Evolutionary conservation across 35 echinoderm and acorn worm species (phyloP).

Genomic region (Heliocidaris erythrogramma): DNA sequence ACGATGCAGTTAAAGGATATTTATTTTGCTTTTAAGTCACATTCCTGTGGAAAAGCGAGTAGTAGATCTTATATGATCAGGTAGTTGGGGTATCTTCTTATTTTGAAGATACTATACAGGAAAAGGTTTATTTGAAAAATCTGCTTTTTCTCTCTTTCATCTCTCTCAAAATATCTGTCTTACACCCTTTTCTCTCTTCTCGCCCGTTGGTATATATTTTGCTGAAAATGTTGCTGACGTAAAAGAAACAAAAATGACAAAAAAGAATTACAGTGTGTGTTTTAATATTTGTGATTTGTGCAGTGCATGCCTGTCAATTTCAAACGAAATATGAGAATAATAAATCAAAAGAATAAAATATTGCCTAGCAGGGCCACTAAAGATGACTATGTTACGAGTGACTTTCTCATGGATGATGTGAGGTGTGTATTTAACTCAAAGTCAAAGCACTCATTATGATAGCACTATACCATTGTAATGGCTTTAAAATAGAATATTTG

Average conservation of each 20-base stretch:
- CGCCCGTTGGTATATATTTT: conserved; percentile 1
- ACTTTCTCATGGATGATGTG: not conserved
- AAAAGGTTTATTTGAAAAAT: not conserved
- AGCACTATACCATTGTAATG: no score
- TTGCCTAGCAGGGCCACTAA: conserved; percentile 48
- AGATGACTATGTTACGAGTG: not conserved
- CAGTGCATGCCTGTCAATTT: conserved; percentile 53
- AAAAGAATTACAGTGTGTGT: conserved; percentile 50
- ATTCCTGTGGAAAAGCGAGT: not conserved
- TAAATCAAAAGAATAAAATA: conserved; percentile 43
- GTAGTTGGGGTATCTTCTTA: not conserved
- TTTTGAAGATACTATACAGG: not conserved
- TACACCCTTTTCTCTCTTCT: not conserved
- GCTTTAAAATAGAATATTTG: no score
- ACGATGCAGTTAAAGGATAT: not conserved
- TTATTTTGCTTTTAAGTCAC: not conserved
- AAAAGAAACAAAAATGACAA: conserved; percentile 17
- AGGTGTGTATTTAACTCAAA: not conserved
- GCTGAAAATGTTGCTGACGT: conserved; percentile 26
- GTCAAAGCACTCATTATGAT: no score
- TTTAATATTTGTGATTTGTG: conserved; percentile 53
- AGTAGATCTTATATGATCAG: not conserved
- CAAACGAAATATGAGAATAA: conserved; percentile 46
- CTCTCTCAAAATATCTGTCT: not conserved
- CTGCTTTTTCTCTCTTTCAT: not conserved